Evolutionary conservation across 2,113 vertebrate species (phyloP).

Genomic region (Crotalus helleri): DNA sequence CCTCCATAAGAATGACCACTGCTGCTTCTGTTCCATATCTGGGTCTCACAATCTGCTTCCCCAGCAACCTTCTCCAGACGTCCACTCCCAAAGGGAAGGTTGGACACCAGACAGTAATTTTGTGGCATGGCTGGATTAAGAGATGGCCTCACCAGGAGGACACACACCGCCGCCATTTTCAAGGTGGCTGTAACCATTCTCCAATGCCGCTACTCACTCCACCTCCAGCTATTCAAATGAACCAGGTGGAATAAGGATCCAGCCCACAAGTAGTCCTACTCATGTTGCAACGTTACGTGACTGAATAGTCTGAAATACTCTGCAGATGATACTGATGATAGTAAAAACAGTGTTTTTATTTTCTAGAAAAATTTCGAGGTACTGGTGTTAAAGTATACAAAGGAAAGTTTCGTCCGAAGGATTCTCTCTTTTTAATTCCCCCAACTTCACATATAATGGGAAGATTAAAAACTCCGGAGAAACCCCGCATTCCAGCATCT

Average conservation of each 20-base stretch:
- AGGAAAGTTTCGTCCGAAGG: conserved; percentile 51
- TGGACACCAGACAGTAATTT: neutral
- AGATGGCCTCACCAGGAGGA: neutral
- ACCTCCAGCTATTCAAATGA: neutral
- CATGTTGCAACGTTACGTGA: neutral
- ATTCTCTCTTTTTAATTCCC: conserved; percentile 57
- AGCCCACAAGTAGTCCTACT: neutral
- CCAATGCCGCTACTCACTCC: neutral
- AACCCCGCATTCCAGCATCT: neutral
- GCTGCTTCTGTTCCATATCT: neutral
- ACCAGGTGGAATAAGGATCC: neutral
- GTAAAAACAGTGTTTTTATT: neutral
- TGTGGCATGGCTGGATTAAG: neutral
- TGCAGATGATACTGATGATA: neutral
- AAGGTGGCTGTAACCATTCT: neutral
- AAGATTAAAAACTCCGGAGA: conserved; percentile 35
- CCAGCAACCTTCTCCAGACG: neutral
- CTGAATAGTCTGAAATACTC: neutral
- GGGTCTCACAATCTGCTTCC: neutral
- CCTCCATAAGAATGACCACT: neutral
- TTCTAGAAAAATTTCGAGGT: conserved; percentile 34
- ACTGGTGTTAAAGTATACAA: conserved; percentile 32
- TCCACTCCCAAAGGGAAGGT: neutral
- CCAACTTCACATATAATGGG: conserved; percentile 46
- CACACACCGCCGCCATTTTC: neutral